These are phyloP conservation scores for Catonia carolina DNA, from an alignment of 2,888 invertebrate species.

Conservation along the genomic window DNA sequence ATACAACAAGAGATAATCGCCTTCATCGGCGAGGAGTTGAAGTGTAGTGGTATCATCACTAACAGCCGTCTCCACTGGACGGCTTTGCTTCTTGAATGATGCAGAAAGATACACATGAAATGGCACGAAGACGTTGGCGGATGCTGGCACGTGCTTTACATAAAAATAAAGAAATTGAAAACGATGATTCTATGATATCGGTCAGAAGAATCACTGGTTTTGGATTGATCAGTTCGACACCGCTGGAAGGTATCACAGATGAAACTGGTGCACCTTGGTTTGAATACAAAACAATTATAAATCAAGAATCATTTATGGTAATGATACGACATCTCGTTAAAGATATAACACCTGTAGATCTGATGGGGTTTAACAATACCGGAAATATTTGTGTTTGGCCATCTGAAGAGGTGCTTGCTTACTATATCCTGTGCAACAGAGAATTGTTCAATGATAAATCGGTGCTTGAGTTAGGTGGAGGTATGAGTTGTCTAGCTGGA, in stretches of 20 bases:
- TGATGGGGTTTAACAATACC: slow-evolving; percentile 76
- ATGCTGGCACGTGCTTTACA: slow-evolving; percentile 58
- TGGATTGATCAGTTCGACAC: slow-evolving; percentile 39
- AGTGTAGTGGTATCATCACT: too few species aligned
- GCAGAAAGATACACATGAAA: slow-evolving; percentile 41
- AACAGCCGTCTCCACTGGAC: too few species aligned
- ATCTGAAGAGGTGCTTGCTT: slow-evolving; percentile 67
- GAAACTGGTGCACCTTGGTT: slow-evolving; percentile 46
- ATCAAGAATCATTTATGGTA: slow-evolving; percentile 47
- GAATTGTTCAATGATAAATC: slow-evolving; percentile 53
- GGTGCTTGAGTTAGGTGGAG: slow-evolving; percentile 73
- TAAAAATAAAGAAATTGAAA: slow-evolving; percentile 41
- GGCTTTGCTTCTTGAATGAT: too few species aligned
- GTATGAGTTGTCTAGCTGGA: slow-evolving; percentile 77
- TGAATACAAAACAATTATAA: slow-evolving; percentile 51
- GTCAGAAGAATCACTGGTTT: slow-evolving; percentile 44
- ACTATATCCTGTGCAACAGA: slow-evolving; percentile 58
- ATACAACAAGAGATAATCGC: too few species aligned
- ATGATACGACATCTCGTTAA: slow-evolving; percentile 54
- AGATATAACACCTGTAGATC: slow-evolving; percentile 59
- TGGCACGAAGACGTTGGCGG: slow-evolving; percentile 62
- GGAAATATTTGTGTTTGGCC: slow-evolving; percentile 77
- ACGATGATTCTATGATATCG: slow-evolving; percentile 35
- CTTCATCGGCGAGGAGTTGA: too few species aligned
- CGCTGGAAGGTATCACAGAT: slow-evolving; percentile 33